phyloP scores from a whole-genome alignment of 2,113 vertebrate genomes.

The Gnathochromis pfefferi region DNA sequence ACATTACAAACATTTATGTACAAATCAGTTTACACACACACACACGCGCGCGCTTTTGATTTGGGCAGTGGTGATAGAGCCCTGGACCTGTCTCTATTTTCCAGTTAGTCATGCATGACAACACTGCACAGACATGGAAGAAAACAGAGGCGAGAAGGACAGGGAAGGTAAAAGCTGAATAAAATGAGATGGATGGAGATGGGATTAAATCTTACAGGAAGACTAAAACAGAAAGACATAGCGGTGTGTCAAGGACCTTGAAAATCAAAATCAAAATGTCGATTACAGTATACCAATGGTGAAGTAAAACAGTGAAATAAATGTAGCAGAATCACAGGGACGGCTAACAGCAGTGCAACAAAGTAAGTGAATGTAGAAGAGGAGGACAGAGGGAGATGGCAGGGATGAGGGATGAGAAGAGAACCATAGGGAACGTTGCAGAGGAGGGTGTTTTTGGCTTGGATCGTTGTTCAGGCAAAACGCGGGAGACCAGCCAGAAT shows the following conservation, averaged over 20 bases:
- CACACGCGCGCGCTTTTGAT: not conserved
- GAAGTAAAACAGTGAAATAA: not conserved
- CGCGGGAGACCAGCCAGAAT: slow-evolving; percentile 13
- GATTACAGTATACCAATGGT: not conserved
- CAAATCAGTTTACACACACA: not conserved
- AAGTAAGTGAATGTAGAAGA: not conserved
- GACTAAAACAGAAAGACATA: not conserved
- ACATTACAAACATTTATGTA: not conserved
- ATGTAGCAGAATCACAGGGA: not conserved
- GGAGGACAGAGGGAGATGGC: not conserved
- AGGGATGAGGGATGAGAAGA: slow-evolving; percentile 9
- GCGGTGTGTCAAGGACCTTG: not conserved
- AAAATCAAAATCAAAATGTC: not conserved
- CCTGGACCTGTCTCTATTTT: slow-evolving; percentile 4
- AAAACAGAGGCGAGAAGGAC: not conserved
- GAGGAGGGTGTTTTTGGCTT: slow-evolving; percentile 21
- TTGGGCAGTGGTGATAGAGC: not conserved
- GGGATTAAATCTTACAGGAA: not conserved
- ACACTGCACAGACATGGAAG: not conserved
- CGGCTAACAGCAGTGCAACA: not conserved
- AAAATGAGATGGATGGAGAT: not conserved
- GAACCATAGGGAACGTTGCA: slow-evolving; percentile 7
- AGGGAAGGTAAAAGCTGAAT: not conserved
- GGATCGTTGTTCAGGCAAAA: slow-evolving; percentile 37
- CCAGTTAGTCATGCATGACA: slow-evolving; percentile 15